These are phyloP conservation scores for Apistogramma diplotaenia DNA, from an alignment of 2,113 vertebrate genomes.

Conservation along the genomic window DNA sequence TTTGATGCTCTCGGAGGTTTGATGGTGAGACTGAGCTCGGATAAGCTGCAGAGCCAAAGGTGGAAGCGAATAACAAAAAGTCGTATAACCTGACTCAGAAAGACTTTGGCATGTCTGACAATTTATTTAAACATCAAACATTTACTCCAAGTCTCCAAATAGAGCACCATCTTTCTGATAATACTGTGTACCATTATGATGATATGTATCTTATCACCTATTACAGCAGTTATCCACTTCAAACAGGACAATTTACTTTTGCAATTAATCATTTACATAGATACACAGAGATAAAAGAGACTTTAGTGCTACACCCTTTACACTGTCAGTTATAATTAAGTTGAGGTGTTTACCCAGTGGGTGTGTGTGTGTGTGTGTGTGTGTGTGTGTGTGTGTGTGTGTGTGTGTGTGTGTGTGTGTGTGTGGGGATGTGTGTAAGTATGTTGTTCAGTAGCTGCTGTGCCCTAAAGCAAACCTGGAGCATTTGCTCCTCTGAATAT, in stretches of 20 bases:
- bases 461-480: background rate
- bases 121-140: background rate
- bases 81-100: background rate
- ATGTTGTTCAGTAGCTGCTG: background rate
- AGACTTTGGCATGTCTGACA: background rate
- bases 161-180: background rate
- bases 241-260: background rate
- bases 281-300: background rate
- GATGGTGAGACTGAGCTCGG: background rate
- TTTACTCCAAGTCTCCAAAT: background rate
- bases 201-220: background rate
- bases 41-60: background rate
- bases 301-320: background rate
- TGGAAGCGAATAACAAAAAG: background rate
- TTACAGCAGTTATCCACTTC: background rate
- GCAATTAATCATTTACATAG: background rate
- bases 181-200: background rate
- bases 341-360: conserved; percentile 9
- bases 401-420: background rate
- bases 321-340: conserved; percentile 1
- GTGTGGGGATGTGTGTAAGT: background rate
- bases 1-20: background rate
- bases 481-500: background rate
- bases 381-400: background rate
- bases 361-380: background rate